Base-by-base conservation (phyloP, 2,888 invertebrate genomes). In the Hipparchia sbordonii region DNA sequence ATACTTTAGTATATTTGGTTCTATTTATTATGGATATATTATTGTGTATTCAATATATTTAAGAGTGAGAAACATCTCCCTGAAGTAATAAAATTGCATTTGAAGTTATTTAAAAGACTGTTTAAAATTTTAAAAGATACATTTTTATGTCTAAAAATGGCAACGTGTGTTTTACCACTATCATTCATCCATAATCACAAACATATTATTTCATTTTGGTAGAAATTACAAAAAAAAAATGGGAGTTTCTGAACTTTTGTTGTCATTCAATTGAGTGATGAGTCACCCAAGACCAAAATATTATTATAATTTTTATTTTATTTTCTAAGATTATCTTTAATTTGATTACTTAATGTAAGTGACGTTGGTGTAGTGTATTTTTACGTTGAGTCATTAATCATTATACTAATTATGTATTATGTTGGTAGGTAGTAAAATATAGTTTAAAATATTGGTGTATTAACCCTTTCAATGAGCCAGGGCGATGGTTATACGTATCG, bases 331-430 rank as follows among this genome's bases (percentile, higher is more conserved):
- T 70, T 74, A 67, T 80, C 73, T 74, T 70, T 72, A 68, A 70
- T 70, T 74, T 62, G 66, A 61, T 77, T 72, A 75, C 54, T 63
- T 72, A 72, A 71, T 72, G 69, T 74, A 73, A 70, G 69, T 74
- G 66, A 70, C 56, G 72, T 79, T 77, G 76, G 76, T 54, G 65
- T 71, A 68, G 71, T 73, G 74, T 80, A 75, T 72, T 78, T 79
- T 77, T 81, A 80, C 80, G 79, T 81, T 81, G 81, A 84, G 84
- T 84, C 84, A 84, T 83, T 83, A 84, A 81, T 80, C 78, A 82
- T 79, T 74, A 69, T 80, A 57, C 6, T 54, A 54, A 54, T 54
- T n/a, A 79, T 78, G 1, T 39, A 62, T 54, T 72, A 71, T 75
- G 71, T 79, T 74, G 76, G 78, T 79, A 81, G 80, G 78, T 79